Conservation (phyloP, 1,140 invertebrate species). For the Meloidogyne exigua region DNA sequence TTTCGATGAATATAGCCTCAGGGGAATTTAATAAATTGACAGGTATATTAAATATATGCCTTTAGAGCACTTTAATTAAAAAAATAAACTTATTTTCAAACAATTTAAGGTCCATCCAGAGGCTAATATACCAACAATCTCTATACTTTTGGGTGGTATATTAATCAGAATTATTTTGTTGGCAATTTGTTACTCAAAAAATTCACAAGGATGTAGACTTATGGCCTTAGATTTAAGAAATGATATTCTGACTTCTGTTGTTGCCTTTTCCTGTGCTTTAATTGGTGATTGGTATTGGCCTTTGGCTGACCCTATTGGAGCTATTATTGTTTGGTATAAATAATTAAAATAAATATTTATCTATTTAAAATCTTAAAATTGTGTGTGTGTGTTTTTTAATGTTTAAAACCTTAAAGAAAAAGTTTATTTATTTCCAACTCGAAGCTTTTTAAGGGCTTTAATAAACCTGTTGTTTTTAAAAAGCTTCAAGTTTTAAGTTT, state of each 20-base stretch:
- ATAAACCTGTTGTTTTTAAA: too few relatives aligned
- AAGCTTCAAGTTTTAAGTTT: too few relatives aligned
- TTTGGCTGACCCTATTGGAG: conserved; percentile 50
- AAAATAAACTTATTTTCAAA: conserved; percentile 1
- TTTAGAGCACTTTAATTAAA: not conserved
- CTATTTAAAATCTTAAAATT: too few relatives aligned
- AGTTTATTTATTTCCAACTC: too few relatives aligned
- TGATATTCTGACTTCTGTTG: conserved; percentile 48
- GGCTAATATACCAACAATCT: conserved; percentile 41
- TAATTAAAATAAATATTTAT: not conserved
- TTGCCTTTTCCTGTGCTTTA: conserved; percentile 43
- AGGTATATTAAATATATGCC: too few relatives aligned
- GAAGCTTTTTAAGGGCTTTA: too few relatives aligned
- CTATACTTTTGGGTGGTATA: conserved; percentile 42
- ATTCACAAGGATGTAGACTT: conserved; percentile 26
- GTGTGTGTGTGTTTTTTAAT: too few relatives aligned
- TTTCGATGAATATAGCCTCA: too few relatives aligned
- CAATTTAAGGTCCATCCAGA: conserved; percentile 46
- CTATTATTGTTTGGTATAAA: conserved; percentile 51
- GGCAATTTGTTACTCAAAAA: conserved; percentile 44
- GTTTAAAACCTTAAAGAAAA: too few relatives aligned
- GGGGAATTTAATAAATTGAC: too few relatives aligned
- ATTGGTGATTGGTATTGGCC: conserved; percentile 46
- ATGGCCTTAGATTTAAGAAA: conserved; percentile 49
- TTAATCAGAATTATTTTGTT: conserved; percentile 40